Evolutionary conservation across 1,140 invertebrate genomes (phyloP).

Genomic region (Gonioctena quinquepunctata): DNA sequence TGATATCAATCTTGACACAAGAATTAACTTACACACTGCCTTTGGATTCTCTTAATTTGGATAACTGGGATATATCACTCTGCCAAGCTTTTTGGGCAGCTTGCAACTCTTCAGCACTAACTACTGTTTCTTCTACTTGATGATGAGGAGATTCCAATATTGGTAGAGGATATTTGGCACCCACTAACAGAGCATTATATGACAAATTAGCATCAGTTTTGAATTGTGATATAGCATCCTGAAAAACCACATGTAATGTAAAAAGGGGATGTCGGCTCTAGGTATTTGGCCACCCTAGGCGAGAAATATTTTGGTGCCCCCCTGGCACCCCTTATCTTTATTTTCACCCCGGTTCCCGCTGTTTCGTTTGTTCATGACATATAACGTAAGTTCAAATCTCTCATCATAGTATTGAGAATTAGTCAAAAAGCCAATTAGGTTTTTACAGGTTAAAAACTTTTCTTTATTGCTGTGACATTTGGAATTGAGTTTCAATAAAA

Average conservation of each 20-base stretch:
- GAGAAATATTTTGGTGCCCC: too few species aligned
- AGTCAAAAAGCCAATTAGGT: too few species aligned
- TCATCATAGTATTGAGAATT: too few species aligned
- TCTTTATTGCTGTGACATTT: too few species aligned
- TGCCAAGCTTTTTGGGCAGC: constrained; percentile 64
- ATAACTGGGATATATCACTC: constrained; percentile 55
- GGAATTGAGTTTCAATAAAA: too few species aligned
- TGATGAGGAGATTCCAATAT: constrained; percentile 1
- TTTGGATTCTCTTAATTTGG: constrained; percentile 54
- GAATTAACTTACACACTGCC: constrained; percentile 57
- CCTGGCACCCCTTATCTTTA: too few species aligned
- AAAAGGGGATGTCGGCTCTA: too few species aligned
- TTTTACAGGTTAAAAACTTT: too few species aligned
- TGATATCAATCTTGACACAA: not conserved
- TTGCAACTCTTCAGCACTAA: constrained; percentile 65
- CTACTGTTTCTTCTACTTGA: constrained; percentile 41
- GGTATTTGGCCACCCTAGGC: too few species aligned
- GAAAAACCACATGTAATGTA: constrained; percentile 28
- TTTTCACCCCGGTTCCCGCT: too few species aligned
- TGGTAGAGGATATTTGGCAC: constrained; percentile 55
- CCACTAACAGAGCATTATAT: constrained; percentile 53
- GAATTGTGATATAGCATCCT: constrained; percentile 52
- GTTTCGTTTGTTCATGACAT: too few species aligned
- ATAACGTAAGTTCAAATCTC: too few species aligned
- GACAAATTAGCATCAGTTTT: constrained; percentile 53